phyloP scores from a whole-genome alignment of 2,888 invertebrate species.

The Aphidoletes aphidimyza region DNA sequence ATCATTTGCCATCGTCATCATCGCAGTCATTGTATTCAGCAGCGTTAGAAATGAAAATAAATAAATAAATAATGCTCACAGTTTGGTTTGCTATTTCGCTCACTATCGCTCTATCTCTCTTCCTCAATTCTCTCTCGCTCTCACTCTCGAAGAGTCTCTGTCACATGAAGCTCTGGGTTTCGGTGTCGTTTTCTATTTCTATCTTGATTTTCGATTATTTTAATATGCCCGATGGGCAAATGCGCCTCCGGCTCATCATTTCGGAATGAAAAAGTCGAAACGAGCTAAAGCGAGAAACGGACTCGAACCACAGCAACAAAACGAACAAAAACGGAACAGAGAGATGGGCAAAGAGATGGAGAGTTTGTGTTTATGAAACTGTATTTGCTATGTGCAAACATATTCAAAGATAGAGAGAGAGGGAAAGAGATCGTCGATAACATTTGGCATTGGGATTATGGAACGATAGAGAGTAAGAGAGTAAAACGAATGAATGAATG shows the following conservation, averaged over 20 bases:
- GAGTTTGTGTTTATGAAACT: slow-evolving; percentile 36
- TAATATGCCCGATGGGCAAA: neutral
- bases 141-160: neutral
- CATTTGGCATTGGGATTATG: neutral
- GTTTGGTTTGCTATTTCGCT: no score
- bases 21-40: neutral
- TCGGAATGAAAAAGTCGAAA: slow-evolving; percentile 47
- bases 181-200: slow-evolving; percentile 43
- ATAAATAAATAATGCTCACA: no score
- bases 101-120: no score
- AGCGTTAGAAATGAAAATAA: neutral
- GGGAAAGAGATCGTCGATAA: no score
- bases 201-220: slow-evolving; percentile 51
- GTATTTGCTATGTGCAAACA: slow-evolving; percentile 41
- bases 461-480: no score
- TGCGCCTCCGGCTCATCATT: slow-evolving; percentile 5
- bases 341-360: neutral
- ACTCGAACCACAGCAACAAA: neutral
- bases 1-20: neutral
- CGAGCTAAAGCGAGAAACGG: neutral
- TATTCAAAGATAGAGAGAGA: no score
- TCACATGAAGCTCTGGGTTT: neutral
- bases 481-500: no score
- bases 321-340: neutral
- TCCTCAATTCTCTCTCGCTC: neutral